Conservation (phyloP, 2,888 invertebrate species). For the Lithosia quadra region DNA sequence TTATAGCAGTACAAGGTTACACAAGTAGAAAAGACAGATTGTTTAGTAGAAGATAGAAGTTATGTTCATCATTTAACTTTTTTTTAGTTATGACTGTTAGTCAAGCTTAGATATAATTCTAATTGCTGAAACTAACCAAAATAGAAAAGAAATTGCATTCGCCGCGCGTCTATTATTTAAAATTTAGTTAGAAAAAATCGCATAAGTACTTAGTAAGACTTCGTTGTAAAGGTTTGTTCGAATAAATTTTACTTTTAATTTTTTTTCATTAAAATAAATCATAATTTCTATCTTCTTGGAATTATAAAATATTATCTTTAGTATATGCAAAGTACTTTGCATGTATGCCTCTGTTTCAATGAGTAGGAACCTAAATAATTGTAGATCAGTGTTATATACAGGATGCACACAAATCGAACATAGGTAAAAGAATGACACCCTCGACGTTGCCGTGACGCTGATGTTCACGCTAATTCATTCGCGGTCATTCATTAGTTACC, state of each 20-base stretch:
- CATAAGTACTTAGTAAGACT: too few relatives aligned
- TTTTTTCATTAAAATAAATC: neutral
- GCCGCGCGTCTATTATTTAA: too few relatives aligned
- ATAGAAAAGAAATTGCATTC: too few relatives aligned
- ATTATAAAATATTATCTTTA: neutral
- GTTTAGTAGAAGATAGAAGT: neutral
- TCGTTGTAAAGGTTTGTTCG: too few relatives aligned
- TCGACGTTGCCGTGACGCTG: too few relatives aligned
- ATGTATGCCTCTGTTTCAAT: neutral
- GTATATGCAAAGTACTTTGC: neutral
- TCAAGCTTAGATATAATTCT: neutral
- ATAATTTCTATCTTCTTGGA: conserved; percentile 3
- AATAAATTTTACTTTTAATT: too few relatives aligned
- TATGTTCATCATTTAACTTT: neutral
- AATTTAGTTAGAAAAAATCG: neutral
- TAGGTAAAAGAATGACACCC: neutral
- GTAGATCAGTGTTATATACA: neutral
- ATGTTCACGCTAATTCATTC: neutral
- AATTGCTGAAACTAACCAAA: too few relatives aligned
- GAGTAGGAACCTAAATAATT: neutral
- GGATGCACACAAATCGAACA: neutral
- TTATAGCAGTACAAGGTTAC: conserved; percentile 69
- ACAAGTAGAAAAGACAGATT: conserved; percentile 26
- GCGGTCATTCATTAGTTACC: neutral
- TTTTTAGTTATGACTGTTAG: neutral